A percentile compares a stretch with the other conserved stretches of the same genome.
Evolutionary conservation across 2,113 vertebrate genomes (phyloP).

Genomic region (Pangasianodon gigas): DNA sequence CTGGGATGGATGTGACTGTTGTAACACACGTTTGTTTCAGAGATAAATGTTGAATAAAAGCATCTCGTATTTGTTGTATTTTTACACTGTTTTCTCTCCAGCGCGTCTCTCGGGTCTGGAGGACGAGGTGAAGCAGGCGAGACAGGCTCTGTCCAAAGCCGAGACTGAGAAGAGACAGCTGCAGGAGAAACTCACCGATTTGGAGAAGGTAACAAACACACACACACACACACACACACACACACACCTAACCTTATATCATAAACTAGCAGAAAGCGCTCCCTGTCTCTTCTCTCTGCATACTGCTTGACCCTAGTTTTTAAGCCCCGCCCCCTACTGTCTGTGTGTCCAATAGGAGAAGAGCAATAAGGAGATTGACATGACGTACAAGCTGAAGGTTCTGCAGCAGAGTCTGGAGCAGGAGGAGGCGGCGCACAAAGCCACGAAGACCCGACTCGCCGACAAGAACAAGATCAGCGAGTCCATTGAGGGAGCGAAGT

Average conservation of each 20-base stretch:
- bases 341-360: slow-evolving; percentile 80
- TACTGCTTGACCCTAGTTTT: background rate
- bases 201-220: slow-evolving; percentile 85
- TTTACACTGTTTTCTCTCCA: slow-evolving; percentile 55
- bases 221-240: slow-evolving; percentile 5
- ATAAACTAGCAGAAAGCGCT: background rate
- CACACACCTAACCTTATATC: background rate
- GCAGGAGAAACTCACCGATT: slow-evolving; percentile 86
- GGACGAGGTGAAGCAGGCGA: slow-evolving; percentile 86
- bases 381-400: slow-evolving; percentile 96
- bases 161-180: slow-evolving; percentile 91
- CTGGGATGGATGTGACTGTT: background rate
- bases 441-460: slow-evolving; percentile 89
- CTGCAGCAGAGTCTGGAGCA: slow-evolving; percentile 95
- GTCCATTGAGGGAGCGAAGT: slow-evolving; percentile 96
- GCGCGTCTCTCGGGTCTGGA: slow-evolving; percentile 87
- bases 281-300: background rate
- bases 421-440: slow-evolving; percentile 90
- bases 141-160: slow-evolving; percentile 79
- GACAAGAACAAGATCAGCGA: slow-evolving; percentile 98
- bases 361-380: slow-evolving; percentile 96
- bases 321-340: background rate
- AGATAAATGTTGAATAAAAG: background rate
- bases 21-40: background rate
- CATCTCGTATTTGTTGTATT: background rate